These are phyloP conservation scores for Orthosia gothica DNA, from an alignment of 2,888 invertebrate species.

Conservation along the genomic window DNA sequence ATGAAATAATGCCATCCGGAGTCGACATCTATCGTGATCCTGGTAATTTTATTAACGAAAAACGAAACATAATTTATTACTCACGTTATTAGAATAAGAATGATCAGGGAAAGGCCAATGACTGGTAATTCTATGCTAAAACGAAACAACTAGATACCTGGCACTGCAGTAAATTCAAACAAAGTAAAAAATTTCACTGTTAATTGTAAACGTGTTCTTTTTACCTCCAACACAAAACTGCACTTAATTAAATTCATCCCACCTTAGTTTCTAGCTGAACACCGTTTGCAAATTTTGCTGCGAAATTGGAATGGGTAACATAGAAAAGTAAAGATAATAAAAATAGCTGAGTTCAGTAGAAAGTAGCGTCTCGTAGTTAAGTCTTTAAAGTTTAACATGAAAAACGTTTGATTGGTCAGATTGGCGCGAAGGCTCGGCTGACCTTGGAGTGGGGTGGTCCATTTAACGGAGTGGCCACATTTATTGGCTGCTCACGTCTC, in stretches of 20 bases:
- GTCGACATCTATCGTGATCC: too few species aligned
- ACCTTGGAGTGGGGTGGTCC: conserved; percentile 75
- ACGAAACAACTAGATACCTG: too few species aligned
- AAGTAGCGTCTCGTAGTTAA: conserved; percentile 52
- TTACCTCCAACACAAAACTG: conserved; percentile 19
- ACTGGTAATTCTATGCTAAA: too few species aligned
- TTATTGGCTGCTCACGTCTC: conserved; percentile 84
- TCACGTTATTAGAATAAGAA: too few species aligned
- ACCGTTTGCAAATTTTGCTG: conserved; percentile 48
- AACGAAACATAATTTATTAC: too few species aligned
- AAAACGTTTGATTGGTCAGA: conserved; percentile 85
- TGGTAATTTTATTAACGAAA: too few species aligned
- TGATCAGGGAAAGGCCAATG: too few species aligned
- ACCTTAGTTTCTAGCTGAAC: conserved; percentile 2
- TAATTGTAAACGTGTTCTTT: conserved; percentile 5
- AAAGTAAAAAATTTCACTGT: neutral
- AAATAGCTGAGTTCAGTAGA: conserved; percentile 16
- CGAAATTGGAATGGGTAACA: conserved; percentile 49
- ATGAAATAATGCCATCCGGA: too few species aligned
- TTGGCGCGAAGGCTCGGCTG: conserved; percentile 77
- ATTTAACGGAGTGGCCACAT: conserved; percentile 85
- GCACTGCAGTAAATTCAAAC: neutral
- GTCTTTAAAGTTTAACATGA: conserved; percentile 80
- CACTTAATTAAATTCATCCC: conserved; percentile 38
- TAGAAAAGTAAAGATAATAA: conserved; percentile 25